Percentiles rank a stretch among this genome's conserved stretches.
These are phyloP conservation scores for Sterna hirundo DNA, from an alignment of 2,113 vertebrate genomes.

Conservation along the genomic window DNA sequence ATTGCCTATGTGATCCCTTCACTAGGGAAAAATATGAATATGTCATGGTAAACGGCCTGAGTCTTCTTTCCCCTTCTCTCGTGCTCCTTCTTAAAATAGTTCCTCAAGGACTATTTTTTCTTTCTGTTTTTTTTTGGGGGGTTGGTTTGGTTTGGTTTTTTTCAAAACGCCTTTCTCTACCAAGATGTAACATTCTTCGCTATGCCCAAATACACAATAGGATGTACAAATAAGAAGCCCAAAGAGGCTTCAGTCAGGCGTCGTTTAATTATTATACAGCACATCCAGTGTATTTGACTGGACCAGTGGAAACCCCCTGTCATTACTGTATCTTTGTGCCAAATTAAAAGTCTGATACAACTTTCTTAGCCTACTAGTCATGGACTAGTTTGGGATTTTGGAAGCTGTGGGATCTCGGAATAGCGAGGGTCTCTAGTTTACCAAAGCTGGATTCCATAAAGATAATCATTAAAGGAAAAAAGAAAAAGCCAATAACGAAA, in stretches of 20 bases:
- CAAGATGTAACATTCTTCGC: not conserved
- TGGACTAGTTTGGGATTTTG: not conserved
- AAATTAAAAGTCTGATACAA: not conserved
- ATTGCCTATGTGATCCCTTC: not conserved
- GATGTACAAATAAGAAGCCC: not conserved
- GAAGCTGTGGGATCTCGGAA: not conserved
- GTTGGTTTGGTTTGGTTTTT: rapidly evolving
- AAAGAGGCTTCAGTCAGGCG: not conserved
- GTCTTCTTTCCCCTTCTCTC: rapidly evolving
- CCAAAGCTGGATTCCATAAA: not conserved
- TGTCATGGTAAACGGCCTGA: not conserved
- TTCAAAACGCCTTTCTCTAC: not conserved
- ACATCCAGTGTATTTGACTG: not conserved
- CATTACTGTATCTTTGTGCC: not conserved
- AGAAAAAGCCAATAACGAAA: not conserved
- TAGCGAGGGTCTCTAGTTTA: not conserved
- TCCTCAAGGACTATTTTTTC: not conserved
- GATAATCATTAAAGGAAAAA: not conserved
- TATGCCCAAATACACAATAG: not conserved
- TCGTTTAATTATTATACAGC: not conserved
- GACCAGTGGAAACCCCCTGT: not conserved
- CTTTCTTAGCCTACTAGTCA: not conserved
- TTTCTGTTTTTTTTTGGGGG: not conserved
- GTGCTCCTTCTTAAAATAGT: not conserved
- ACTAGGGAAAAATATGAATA: not conserved